Percentiles rank a stretch among this genome's conserved stretches.
These are phyloP conservation scores for Oryzias woworae DNA, from an alignment of 2,113 vertebrate genomes.

Conservation along the genomic window DNA sequence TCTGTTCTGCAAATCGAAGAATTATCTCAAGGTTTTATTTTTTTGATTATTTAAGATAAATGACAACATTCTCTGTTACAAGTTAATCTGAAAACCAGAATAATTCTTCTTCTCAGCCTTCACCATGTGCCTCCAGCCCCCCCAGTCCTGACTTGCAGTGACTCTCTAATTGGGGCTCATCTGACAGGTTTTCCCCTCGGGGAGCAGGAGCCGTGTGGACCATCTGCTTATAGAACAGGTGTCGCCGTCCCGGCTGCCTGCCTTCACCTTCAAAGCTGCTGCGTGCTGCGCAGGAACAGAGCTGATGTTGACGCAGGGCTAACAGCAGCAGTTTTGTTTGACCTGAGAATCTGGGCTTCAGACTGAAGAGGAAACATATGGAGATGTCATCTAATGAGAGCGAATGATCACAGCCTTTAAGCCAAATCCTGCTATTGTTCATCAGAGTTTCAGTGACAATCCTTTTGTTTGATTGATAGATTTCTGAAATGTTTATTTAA, in stretches of 20 bases:
- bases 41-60: too few relatives aligned
- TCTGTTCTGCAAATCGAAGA: too few relatives aligned
- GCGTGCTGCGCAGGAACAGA: not conserved
- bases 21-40: too few relatives aligned
- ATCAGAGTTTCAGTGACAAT: not conserved
- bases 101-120: slow-evolving; percentile 15
- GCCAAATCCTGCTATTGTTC: slow-evolving; percentile 16
- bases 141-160: slow-evolving; percentile 42
- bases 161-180: slow-evolving; percentile 73
- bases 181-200: slow-evolving; percentile 61
- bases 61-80: too few relatives aligned
- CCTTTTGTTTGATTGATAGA: not conserved
- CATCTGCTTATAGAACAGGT: slow-evolving; percentile 76
- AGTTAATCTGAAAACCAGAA: not conserved
- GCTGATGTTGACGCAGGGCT: slow-evolving; percentile 38
- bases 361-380: slow-evolving; percentile 36
- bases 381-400: slow-evolving; percentile 7
- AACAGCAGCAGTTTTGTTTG: slow-evolving; percentile 27
- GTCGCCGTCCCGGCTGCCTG: slow-evolving; percentile 44
- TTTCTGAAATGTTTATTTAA: not conserved
- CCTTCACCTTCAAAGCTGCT: slow-evolving; percentile 25
- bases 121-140: slow-evolving; percentile 12
- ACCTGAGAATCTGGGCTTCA: slow-evolving; percentile 21
- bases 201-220: slow-evolving; percentile 57
- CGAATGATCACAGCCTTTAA: slow-evolving; percentile 6